Evolutionary conservation across 2,888 invertebrate genomes (phyloP).

Genomic region (Noctua pronuba): DNA sequence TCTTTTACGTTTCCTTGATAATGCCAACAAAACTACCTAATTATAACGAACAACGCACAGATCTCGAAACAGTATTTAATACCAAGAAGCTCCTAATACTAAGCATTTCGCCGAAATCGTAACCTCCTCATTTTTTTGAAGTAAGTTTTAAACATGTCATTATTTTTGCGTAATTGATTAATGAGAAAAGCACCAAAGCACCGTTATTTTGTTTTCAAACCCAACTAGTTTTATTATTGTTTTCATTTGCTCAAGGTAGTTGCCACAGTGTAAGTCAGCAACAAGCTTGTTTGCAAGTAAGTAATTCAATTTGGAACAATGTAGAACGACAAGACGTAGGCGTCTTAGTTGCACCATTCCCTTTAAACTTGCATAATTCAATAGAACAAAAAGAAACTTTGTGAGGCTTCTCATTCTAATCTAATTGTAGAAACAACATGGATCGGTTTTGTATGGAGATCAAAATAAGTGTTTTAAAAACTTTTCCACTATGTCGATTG

Average conservation of each 20-base stretch:
- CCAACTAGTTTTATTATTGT: background rate
- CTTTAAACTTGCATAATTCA: constrained; percentile 59
- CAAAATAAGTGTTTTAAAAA: background rate
- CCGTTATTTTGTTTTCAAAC: background rate
- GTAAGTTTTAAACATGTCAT: background rate
- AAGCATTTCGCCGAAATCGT: background rate
- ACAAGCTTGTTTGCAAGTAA: constrained; percentile 44
- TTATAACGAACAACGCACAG: background rate
- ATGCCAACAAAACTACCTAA: background rate
- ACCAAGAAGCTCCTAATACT: background rate
- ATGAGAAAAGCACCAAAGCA: too few relatives aligned
- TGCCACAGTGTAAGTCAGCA: constrained; percentile 2
- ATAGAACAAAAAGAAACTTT: constrained; percentile 53
- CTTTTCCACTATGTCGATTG: too few relatives aligned
- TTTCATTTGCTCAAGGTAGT: constrained; percentile 12
- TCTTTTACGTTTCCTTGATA: background rate
- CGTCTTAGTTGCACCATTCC: constrained; percentile 49
- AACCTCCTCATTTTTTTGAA: background rate
- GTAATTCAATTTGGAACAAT: constrained; percentile 56
- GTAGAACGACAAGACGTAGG: constrained; percentile 40
- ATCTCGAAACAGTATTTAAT: background rate
- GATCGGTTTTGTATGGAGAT: constrained; percentile 3
- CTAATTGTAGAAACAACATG: constrained; percentile 46
- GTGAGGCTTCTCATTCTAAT: constrained; percentile 61
- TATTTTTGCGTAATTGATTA: background rate